Conservation (phyloP, 1,140 invertebrate species). For the Heliothis subflexa region DNA sequence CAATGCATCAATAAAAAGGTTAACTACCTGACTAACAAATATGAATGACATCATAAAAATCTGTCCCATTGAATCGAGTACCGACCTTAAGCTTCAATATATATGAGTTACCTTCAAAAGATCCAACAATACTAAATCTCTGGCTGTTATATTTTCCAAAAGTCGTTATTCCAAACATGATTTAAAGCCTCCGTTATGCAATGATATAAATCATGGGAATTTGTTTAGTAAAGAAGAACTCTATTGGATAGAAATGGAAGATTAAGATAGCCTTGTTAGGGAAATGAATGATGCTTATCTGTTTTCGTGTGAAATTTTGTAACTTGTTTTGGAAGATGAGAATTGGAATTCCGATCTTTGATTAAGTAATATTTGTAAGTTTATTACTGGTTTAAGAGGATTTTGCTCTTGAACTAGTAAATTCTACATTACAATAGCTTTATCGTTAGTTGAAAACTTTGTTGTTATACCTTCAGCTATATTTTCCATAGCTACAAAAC, state of each 20-base stretch:
- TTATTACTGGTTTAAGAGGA: neutral
- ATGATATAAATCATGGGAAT: slow-evolving; percentile 63
- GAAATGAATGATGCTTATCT: slow-evolving; percentile 49
- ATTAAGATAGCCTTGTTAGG: slow-evolving; percentile 40
- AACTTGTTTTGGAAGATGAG: slow-evolving; percentile 23
- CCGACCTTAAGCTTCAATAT: neutral
- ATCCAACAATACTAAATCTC: slow-evolving; percentile 54
- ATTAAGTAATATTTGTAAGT: neutral
- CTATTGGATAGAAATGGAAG: slow-evolving; percentile 51
- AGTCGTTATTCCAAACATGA: slow-evolving; percentile 54
- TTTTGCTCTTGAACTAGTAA: neutral
- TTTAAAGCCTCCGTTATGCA: slow-evolving; percentile 59
- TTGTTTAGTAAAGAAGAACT: slow-evolving; percentile 52
- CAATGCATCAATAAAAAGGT: neutral
- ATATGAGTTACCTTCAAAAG: slow-evolving; percentile 53
- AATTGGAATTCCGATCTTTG: slow-evolving; percentile 12
- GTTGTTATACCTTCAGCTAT: too few species aligned
- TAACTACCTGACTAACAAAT: neutral
- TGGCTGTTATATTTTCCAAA: slow-evolving; percentile 63
- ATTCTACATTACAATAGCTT: too few species aligned
- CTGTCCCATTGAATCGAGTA: neutral
- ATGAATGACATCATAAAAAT: neutral
- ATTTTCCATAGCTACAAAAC: too few species aligned
- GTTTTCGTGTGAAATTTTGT: slow-evolving; percentile 44
- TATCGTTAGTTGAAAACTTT: too few species aligned